Conservation (phyloP, 2,797 vertebrate genomes). For the Kryptopterus vitreolus region DNA sequence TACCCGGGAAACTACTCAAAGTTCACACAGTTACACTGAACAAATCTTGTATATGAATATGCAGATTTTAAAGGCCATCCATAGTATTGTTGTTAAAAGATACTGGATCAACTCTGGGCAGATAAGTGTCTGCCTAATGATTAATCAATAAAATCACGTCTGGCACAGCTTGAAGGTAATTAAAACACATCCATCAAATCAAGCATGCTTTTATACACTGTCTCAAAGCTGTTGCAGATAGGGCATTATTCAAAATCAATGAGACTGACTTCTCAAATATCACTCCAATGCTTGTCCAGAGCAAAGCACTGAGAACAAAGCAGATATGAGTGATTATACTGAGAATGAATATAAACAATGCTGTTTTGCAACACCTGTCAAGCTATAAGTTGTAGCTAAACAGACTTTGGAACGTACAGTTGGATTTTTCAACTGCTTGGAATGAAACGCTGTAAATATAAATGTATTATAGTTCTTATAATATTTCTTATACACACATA, state of each 20-base stretch:
- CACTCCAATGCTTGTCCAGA: slow-evolving; percentile 8
- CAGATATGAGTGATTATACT: not conserved
- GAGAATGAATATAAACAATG: not conserved
- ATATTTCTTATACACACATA: no score
- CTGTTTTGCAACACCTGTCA: not conserved
- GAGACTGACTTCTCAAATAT: slow-evolving; percentile 1
- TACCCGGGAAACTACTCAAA: no score
- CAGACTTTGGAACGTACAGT: no score
- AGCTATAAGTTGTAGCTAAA: not conserved
- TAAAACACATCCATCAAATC: slow-evolving; percentile 36
- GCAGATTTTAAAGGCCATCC: slow-evolving; percentile 4
- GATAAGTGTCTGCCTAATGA: slow-evolving; percentile 34
- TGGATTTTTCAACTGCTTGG: no score
- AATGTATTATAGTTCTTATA: no score
- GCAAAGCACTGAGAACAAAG: not conserved
- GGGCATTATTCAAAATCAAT: slow-evolving; percentile 14
- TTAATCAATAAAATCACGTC: slow-evolving; percentile 43
- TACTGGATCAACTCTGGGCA: slow-evolving; percentile 11
- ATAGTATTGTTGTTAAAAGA: slow-evolving; percentile 2
- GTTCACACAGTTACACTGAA: not conserved
- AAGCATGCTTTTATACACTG: slow-evolving; percentile 37
- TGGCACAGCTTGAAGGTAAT: slow-evolving; percentile 29
- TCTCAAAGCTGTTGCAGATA: slow-evolving; percentile 24
- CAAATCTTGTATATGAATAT: not conserved
- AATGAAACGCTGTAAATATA: no score